A percentile compares a stretch with the other conserved stretches of the same genome.
These are phyloP conservation scores for Aphelocoma californica DNA, from an alignment of 2,797 vertebrate genomes.

Conservation along the genomic window DNA sequence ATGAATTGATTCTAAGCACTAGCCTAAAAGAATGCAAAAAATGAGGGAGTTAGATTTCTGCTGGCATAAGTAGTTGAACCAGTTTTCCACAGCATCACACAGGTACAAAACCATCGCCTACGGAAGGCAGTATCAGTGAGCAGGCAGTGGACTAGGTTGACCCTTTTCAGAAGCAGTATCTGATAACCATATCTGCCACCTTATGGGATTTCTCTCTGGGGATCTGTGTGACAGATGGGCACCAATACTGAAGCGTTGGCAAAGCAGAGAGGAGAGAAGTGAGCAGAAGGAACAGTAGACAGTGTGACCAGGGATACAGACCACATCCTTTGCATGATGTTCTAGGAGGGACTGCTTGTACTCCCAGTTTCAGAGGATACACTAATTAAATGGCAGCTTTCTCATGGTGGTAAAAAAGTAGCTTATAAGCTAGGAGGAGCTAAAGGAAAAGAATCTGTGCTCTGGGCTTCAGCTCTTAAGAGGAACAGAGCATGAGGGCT, in stretches of 20 bases:
- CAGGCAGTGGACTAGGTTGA: not conserved
- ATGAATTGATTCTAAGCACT: not conserved
- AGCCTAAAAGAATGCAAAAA: not conserved
- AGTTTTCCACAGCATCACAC: not conserved
- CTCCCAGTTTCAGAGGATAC: not conserved
- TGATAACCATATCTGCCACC: not conserved
- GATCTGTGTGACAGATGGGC: not conserved
- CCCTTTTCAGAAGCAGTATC: not conserved
- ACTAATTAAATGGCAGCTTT: not conserved
- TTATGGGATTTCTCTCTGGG: not conserved
- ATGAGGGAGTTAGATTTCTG: not conserved
- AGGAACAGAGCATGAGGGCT: not conserved
- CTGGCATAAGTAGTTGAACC: not conserved
- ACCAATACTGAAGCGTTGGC: fast-evolving
- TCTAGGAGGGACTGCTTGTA: not conserved
- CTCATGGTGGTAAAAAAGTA: not conserved
- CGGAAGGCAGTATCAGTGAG: not conserved
- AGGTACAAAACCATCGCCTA: not conserved
- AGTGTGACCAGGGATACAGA: not conserved
- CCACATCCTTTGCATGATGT: not conserved
- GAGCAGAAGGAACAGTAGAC: not conserved
- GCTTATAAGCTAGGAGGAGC: not conserved
- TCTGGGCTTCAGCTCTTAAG: not conserved
- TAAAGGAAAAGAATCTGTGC: not conserved
- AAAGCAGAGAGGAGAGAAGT: not conserved